Base-by-base conservation (phyloP, 2,797 vertebrate genomes). In the Remorina albescens region DNA sequence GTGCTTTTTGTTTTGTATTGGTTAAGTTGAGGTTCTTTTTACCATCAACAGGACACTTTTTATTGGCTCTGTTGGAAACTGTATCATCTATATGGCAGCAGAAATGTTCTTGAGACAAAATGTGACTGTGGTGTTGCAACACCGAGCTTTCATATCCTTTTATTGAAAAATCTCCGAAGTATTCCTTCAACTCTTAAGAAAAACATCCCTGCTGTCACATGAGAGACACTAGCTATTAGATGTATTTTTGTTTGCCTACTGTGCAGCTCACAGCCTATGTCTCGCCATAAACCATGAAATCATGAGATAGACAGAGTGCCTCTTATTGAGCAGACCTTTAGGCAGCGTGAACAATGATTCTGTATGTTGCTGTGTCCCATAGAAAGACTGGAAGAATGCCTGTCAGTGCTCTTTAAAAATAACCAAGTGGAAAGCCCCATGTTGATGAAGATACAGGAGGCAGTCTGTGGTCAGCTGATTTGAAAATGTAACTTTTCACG, bases 391-490 rank as follows among this genome's bases (percentile, higher is more conserved):
- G 16, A 80, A 63, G 73, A 85, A 85, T 86, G 64, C 69, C 64
- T 66, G 75, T 81, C 61, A 44, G 49, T 50, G 62, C 63, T 76
- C 67, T 83, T 88, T 59, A 82, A 71, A 77, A 80, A 82, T 85
- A 86, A 28, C 67, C 19, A 42, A 67, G 71, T 75, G 86, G 81
- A 89, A 88, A 87, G 66, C 15, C 55, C 34, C 67, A 36, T 67
- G 81, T 85, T 89, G 86, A 89, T 76, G 59, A 70, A 75, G 80
- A 65, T 79, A 69, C 57, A 44, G 21, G 37, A 55, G 30, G 30
- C 79, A 74, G 64, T 87, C 72, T 76, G 71, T 76, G 68, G 76
- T 91, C 91, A 91, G 87, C 86, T 91, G 85, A 83, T 86, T 72
- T 49, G 23, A 79, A 75, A 72, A 50, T 69, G 71, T 42, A 8